Evolutionary conservation across 2,888 invertebrate genomes (phyloP).

Genomic region (Zhuqinia jingwanae): DNA sequence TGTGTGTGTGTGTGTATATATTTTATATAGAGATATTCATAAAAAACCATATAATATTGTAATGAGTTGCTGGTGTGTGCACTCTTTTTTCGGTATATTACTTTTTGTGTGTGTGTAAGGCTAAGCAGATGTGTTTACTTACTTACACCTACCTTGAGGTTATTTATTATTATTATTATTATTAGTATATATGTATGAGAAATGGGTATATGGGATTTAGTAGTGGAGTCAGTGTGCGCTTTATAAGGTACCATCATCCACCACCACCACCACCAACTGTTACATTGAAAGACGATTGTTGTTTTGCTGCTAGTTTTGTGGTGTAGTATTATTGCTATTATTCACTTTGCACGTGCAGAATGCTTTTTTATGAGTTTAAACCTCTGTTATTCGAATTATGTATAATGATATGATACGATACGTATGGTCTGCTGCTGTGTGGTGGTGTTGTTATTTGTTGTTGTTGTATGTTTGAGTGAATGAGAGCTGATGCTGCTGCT

Average conservation of each 20-base stretch:
- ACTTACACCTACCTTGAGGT: slow-evolving; percentile 52
- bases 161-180: too few species aligned
- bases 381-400: neutral
- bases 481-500: too few species aligned
- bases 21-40: neutral
- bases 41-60: slow-evolving; percentile 11
- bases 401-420: neutral
- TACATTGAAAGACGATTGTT: slow-evolving; percentile 56
- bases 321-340: slow-evolving; percentile 60
- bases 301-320: slow-evolving; percentile 42
- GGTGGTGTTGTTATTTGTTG: too few species aligned
- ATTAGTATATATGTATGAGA: too few species aligned
- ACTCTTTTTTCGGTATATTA: slow-evolving; percentile 28
- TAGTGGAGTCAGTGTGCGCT: too few species aligned
- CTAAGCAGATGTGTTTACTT: slow-evolving; percentile 69
- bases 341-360: slow-evolving; percentile 68
- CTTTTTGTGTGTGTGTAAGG: slow-evolving; percentile 48
- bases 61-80: slow-evolving; percentile 20
- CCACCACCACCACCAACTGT: slow-evolving; percentile 25
- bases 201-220: too few species aligned
- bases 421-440: too few species aligned
- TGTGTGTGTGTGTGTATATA: slow-evolving; percentile 25
- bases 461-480: neutral
- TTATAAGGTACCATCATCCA: neutral
- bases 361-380: slow-evolving; percentile 37